These are phyloP conservation scores for Amblyopsis rosae DNA, from an alignment of 2,113 vertebrate genomes.

Conservation along the genomic window DNA sequence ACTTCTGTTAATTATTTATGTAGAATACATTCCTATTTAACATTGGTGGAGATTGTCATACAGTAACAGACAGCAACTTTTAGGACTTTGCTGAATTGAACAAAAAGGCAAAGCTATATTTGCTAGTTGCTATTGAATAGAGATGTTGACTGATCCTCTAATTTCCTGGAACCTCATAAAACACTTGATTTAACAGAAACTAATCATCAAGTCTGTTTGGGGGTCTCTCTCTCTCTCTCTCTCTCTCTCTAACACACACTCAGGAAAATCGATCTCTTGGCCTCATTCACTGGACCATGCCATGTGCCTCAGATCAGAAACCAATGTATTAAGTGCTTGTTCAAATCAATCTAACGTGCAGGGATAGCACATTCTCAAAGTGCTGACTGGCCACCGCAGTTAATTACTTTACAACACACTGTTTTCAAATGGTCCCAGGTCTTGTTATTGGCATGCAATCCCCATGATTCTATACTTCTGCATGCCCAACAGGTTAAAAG, in stretches of 20 bases:
- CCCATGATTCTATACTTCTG: slow-evolving; percentile 27
- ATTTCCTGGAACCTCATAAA: slow-evolving; percentile 56
- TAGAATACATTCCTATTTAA: too few relatives aligned
- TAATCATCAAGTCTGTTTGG: slow-evolving; percentile 45
- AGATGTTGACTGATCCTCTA: slow-evolving; percentile 53
- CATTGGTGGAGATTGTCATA: too few relatives aligned
- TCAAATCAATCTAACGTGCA: slow-evolving; percentile 80
- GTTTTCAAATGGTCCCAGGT: slow-evolving; percentile 45
- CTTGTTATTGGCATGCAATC: slow-evolving; percentile 33
- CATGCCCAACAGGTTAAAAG: slow-evolving; percentile 11
- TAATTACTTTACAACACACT: slow-evolving; percentile 63
- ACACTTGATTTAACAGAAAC: slow-evolving; percentile 54
- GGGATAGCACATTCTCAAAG: slow-evolving; percentile 74
- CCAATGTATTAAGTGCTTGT: slow-evolving; percentile 80
- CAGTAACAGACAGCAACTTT: too few relatives aligned
- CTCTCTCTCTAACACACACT: slow-evolving; percentile 5
- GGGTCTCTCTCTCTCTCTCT: slow-evolving; percentile 1
- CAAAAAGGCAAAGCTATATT: too few relatives aligned
- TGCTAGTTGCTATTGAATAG: slow-evolving; percentile 27
- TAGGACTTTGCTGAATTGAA: too few relatives aligned
- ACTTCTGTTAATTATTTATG: too few relatives aligned
- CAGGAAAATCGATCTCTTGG: slow-evolving; percentile 65
- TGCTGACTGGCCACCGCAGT: slow-evolving; percentile 74
- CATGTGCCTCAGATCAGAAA: slow-evolving; percentile 55
- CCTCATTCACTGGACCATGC: slow-evolving; percentile 42